phyloP scores from a whole-genome alignment of 2,113 vertebrate species.

The Pantherophis guttatus region DNA sequence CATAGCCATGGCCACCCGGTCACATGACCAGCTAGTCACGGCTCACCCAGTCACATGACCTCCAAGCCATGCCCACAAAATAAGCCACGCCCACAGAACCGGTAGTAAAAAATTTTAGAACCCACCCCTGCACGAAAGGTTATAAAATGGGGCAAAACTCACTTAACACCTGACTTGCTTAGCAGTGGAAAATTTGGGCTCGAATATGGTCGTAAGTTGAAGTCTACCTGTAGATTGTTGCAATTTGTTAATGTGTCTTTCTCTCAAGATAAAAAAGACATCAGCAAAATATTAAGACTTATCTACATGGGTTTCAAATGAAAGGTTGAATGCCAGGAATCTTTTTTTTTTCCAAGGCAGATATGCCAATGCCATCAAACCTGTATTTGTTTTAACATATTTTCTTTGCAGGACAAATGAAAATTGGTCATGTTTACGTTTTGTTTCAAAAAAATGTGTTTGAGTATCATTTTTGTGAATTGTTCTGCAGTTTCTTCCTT shows the following conservation, averaged over 20 bases:
- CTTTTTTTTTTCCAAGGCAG: background rate
- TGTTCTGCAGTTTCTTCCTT: background rate
- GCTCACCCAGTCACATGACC: no score
- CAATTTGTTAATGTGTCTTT: background rate
- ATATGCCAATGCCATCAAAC: background rate
- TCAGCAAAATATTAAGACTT: background rate
- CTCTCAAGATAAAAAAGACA: background rate
- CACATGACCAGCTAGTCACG: no score
- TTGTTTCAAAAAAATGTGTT: background rate
- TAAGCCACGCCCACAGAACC: no score
- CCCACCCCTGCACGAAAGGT: no score
- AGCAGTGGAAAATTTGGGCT: no score
- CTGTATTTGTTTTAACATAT: background rate
- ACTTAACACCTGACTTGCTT: no score
- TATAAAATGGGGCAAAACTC: no score
- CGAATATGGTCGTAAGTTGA: no score
- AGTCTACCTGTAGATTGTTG: background rate
- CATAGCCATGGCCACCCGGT: no score
- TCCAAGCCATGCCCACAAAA: no score
- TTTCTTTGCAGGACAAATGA: background rate
- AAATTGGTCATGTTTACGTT: background rate
- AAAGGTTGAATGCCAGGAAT: background rate
- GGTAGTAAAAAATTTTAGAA: no score
- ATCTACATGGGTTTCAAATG: background rate
- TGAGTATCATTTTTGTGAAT: background rate